Base-by-base conservation (phyloP, 2,113 vertebrate genomes). In the Carollia perspicillata region DNA sequence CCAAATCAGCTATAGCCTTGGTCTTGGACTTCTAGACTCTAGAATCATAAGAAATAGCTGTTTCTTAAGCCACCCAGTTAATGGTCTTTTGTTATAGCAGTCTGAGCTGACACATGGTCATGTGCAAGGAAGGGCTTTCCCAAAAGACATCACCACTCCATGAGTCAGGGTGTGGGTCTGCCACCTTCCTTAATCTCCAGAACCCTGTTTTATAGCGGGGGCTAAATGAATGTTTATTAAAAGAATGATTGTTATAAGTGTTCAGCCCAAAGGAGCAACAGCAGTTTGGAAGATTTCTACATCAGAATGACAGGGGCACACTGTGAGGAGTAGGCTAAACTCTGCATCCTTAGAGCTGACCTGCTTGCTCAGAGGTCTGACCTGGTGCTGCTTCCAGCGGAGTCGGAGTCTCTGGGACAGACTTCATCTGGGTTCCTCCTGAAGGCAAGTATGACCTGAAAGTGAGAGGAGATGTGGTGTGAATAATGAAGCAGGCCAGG, bases 381-480 rank as follows among this genome's bases (percentile, higher is more conserved):
- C 20, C 8, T 0, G 8, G 26, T 4, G 16, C 26, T 33, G 2
- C 11, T 68, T 35, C 35, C 23, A n/a, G 12, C 17, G 10, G 13
- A 23, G 55, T 23, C 9, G 22, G 18, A 16, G 9, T 37, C 53
- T 93, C 74, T 53, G 20, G 26, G 63, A 51, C 40, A 58, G n/a
- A 22, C 40, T 84, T 63, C 26, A 2, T 17, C 8, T 42, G 20
- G 55, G 14, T 40, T 84, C 71, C 40, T 37, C 44, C 8, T 69
- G 30, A 28, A 51, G 30, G 17, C 11, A 11, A 72, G 69, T 13
- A 14, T 47, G 65, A 65, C 60, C 95, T 85, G 93, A 35, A 65
- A 84, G 77, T n/a, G 55, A 83, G 72, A 86, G n/a, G 42, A 16
- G 11, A 80, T 88, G n/a, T 30, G 23, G 9, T 68, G 69, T 63